Evolutionary conservation across 2,888 invertebrate species (phyloP).

Genomic region (Pseudococcus longispinus): DNA sequence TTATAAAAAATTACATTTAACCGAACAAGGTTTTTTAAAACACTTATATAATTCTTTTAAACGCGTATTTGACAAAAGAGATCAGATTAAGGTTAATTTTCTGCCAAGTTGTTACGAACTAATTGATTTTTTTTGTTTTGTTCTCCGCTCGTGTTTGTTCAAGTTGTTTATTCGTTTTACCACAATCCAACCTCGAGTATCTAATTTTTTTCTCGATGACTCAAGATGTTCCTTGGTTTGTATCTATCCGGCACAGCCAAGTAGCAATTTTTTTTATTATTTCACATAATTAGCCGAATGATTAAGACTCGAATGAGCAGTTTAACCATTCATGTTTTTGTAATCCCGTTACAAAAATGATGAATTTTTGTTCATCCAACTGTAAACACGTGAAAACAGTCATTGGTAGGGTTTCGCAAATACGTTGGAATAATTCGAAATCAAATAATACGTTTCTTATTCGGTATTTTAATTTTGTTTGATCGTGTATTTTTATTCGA

Average conservation of each 20-base stretch:
- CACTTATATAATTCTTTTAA: not conserved
- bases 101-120: not conserved
- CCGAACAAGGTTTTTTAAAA: not conserved
- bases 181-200: not conserved
- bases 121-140: not conserved
- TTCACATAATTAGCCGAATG: not conserved
- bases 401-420: not conserved
- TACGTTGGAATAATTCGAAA: not conserved
- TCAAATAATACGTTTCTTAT: not conserved
- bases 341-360: not conserved
- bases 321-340: not conserved
- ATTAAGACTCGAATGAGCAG: not conserved
- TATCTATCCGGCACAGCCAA: not conserved
- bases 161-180: conserved; percentile 14
- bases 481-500: not conserved
- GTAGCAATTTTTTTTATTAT: conserved; percentile 3
- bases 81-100: not conserved
- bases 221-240: not conserved
- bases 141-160: not conserved
- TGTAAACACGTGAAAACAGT: not conserved
- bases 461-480: not conserved
- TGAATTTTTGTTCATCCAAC: not conserved
- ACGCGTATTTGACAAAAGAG: not conserved
- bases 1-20: no score
- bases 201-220: conserved; percentile 21